phyloP scores from a whole-genome alignment of 2,113 vertebrate species.

The Sula dactylatra region DNA sequence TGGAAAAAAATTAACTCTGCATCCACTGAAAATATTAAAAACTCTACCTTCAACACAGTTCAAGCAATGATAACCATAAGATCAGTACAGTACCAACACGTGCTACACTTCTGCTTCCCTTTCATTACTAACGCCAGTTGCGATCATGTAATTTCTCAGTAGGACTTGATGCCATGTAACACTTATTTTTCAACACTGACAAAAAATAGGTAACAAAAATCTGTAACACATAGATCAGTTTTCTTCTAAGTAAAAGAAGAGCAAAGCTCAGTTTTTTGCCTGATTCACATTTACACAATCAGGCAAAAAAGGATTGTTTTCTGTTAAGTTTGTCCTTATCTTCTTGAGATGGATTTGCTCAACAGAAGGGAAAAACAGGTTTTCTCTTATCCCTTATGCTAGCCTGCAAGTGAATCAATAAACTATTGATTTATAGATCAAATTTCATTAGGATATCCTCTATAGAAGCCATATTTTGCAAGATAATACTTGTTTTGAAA shows the following conservation, averaged over 20 bases:
- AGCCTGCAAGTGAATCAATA: background rate
- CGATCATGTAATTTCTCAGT: background rate
- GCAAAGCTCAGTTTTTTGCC: background rate
- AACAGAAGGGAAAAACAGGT: background rate
- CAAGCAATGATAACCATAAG: background rate
- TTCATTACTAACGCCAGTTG: background rate
- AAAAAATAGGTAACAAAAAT: background rate
- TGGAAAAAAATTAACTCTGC: background rate
- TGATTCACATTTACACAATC: background rate
- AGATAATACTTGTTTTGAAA: background rate
- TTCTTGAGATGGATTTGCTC: background rate
- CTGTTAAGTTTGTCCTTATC: background rate
- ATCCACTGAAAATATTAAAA: constrained; percentile 9
- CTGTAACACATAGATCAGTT: background rate
- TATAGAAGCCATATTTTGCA: background rate
- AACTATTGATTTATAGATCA: background rate
- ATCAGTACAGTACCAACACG: background rate
- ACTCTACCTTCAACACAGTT: background rate
- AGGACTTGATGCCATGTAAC: background rate
- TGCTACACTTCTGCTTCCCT: background rate
- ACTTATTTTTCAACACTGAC: background rate
- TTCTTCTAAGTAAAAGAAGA: background rate
- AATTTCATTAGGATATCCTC: background rate
- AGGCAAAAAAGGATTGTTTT: background rate
- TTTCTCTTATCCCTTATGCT: background rate